Evolutionary conservation across 1,140 invertebrate genomes (phyloP).

Genomic region (Eciton burchellii): DNA sequence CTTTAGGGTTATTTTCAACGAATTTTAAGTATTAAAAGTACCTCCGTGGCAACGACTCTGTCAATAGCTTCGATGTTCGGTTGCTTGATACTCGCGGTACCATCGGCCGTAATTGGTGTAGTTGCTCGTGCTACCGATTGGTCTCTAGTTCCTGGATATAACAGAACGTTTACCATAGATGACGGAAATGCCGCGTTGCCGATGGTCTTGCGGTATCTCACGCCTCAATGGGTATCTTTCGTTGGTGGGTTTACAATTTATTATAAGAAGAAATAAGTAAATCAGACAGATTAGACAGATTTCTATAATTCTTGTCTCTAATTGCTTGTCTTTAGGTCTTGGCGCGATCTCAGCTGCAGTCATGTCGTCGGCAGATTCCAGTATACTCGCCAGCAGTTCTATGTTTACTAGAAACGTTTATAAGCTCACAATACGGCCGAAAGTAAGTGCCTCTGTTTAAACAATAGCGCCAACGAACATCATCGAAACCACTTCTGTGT

Average conservation of each 20-base stretch:
- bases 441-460: constrained; percentile 84
- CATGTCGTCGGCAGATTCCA: constrained; percentile 93
- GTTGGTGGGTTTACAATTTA: constrained; percentile 74
- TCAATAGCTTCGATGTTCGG: constrained; percentile 91
- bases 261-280: neutral
- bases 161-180: constrained; percentile 82
- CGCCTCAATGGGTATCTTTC: constrained; percentile 86
- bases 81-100: constrained; percentile 91
- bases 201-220: constrained; percentile 91
- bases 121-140: constrained; percentile 90
- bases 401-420: constrained; percentile 95
- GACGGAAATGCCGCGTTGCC: constrained; percentile 90
- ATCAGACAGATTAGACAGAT: no score
- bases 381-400: constrained; percentile 91
- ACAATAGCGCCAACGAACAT: neutral
- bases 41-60: constrained; percentile 89
- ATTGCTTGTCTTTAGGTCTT: constrained; percentile 85
- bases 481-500: constrained; percentile 25
- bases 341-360: constrained; percentile 93
- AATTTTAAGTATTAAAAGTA: constrained; percentile 91
- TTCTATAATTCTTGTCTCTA: no score
- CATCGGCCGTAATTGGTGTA: constrained; percentile 91
- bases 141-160: constrained; percentile 85
- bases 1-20: constrained; percentile 93
- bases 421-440: constrained; percentile 89